A percentile compares a stretch with the other conserved stretches of the same genome.
These are phyloP conservation scores for Pachyramphus minor DNA, from an alignment of 2,113 vertebrate species.

Conservation along the genomic window DNA sequence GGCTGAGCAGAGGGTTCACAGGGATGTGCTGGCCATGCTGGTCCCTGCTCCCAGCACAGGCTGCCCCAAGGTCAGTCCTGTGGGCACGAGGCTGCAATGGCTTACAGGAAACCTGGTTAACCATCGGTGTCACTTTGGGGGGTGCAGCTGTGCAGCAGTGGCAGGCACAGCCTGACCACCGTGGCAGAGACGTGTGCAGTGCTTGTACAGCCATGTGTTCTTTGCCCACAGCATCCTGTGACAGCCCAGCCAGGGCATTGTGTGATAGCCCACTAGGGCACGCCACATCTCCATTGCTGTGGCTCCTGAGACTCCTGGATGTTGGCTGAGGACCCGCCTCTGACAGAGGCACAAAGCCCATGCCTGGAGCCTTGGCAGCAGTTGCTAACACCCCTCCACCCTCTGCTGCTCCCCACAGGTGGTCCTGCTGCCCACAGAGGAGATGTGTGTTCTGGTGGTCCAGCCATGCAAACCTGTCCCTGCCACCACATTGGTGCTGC, in stretches of 20 bases:
- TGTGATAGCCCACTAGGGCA: background rate
- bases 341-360: background rate
- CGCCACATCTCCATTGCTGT: background rate
- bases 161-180: background rate
- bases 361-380: rapidly evolving
- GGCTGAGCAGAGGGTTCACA: rapidly evolving
- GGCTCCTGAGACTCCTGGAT: background rate
- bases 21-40: background rate
- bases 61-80: background rate
- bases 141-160: background rate
- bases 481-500: rapidly evolving
- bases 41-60: background rate
- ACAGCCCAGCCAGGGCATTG: background rate
- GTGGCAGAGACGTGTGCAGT: background rate
- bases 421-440: rapidly evolving
- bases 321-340: rapidly evolving
- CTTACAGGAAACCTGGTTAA: background rate
- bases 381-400: background rate
- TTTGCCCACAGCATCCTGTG: background rate
- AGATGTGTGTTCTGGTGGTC: rapidly evolving
- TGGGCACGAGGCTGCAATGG: background rate
- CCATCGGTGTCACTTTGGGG: background rate
- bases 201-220: rapidly evolving
- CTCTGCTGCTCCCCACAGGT: background rate
- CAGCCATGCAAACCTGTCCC: background rate